These are phyloP conservation scores for Oxycera nigricornis DNA, from an alignment of 2,888 invertebrate species.

Conservation along the genomic window DNA sequence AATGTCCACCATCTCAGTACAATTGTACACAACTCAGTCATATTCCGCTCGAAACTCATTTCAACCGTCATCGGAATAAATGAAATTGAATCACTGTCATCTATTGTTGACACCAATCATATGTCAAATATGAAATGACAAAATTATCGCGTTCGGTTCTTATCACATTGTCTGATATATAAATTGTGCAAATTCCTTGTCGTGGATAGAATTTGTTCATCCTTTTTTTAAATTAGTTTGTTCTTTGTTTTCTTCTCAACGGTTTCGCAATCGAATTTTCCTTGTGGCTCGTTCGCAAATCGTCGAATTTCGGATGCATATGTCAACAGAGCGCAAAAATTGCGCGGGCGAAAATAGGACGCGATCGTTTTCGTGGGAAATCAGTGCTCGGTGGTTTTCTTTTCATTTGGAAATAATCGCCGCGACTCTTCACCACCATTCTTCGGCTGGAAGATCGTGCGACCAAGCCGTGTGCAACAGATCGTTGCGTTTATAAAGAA, in stretches of 20 bases:
- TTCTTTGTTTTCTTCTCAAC: neutral
- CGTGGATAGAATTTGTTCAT: neutral
- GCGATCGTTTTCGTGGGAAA: neutral
- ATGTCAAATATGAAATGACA: neutral
- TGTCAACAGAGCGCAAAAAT: neutral
- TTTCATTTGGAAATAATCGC: neutral
- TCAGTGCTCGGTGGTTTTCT: neutral
- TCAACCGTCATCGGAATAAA: no score
- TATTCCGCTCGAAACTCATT: no score
- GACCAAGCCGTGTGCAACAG: conserved; percentile 34
- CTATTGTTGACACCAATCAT: neutral
- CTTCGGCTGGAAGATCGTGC: neutral
- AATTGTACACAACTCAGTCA: no score
- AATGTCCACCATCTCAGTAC: no score
- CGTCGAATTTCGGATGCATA: neutral
- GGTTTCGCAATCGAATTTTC: neutral
- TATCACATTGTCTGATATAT: neutral
- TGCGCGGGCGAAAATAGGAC: neutral
- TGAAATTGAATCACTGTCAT: neutral
- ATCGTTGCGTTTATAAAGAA: conserved; percentile 13
- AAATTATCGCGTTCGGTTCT: conserved; percentile 3
- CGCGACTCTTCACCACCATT: neutral
- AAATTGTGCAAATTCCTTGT: neutral
- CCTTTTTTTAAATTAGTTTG: neutral
- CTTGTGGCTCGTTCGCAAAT: neutral